Evolutionary conservation across 2,797 vertebrate species (phyloP), one percentile per base, ranked within the genome.

Genomic region (Myripristis murdjan): DNA sequence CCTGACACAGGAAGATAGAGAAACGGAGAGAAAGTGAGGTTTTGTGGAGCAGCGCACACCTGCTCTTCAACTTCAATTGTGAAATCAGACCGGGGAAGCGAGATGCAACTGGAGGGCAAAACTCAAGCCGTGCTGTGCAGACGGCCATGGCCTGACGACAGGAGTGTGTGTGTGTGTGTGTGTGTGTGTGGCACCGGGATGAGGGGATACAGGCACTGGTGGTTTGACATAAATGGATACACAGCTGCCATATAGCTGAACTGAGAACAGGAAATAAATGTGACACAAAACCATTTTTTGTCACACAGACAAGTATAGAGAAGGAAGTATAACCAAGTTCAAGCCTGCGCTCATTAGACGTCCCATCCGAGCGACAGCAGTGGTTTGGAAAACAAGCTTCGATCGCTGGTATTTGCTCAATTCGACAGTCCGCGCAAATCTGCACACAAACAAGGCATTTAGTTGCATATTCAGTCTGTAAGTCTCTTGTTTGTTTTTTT

Each of bases 261-360:
- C 85, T 88, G 93, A 95, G 94, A 95, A 94, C 93, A 93, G 93
- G 92, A 94, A 94, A 90, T 79, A 86, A 91, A 87, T 78, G 71
- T 70, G 75, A 72, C 52, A 62, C 65, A 78, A 78, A 82, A 56
- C 46, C 24, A 54, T 11, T 54, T 41, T 52, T 59, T 44, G 28
- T 64, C 2, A 43, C 55, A 61, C 41, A 64, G 56, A 81, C 41
- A 70, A 81, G 63, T 59, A 75, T 77, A 74, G 65, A 77, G 52
- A 70, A 65, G 66, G 66, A 76, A 64, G 73, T 84, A 74, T 75
- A 43, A 63, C 43, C 58, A 31, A 49, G 61, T 53, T 53, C 18
- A 56, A 24, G 15, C 5, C 41, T 60, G 58, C n/a, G 49, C 63
- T 20, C 12, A 39, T 39, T 39, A 39, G 54, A 24, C 52, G 53